Conservation (phyloP, 2,113 vertebrate genomes). For the Muscicapa adusta region DNA sequence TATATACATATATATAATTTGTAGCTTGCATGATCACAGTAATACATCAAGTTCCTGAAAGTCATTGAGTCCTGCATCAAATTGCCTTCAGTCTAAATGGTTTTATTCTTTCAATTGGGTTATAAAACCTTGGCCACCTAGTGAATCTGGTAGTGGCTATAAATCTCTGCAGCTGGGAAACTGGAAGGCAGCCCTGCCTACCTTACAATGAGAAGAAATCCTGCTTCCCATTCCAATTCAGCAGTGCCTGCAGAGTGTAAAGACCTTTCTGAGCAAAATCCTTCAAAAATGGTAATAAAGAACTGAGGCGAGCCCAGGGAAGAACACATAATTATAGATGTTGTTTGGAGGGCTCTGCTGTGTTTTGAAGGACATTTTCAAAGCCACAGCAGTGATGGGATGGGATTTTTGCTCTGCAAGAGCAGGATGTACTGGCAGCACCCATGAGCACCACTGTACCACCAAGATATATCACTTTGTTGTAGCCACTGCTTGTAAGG, state of each 20-base stretch:
- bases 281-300: conserved; percentile 50
- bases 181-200: conserved; percentile 59
- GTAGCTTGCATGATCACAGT: not conserved
- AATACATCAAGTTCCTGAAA: conserved; percentile 35
- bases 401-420: not conserved
- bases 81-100: conserved; percentile 39
- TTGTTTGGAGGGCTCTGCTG: not conserved
- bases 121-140: conserved; percentile 61
- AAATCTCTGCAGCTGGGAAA: conserved; percentile 66
- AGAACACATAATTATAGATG: not conserved
- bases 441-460: not conserved
- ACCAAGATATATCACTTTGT: not conserved
- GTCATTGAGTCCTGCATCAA: conserved; percentile 17
- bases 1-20: not conserved
- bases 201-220: conserved; percentile 59
- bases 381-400: not conserved
- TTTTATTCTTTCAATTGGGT: conserved; percentile 54
- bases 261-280: conserved; percentile 49
- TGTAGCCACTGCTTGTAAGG: not conserved
- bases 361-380: not conserved
- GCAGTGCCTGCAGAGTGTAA: conserved; percentile 27
- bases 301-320: not conserved
- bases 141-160: conserved; percentile 52
- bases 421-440: not conserved
- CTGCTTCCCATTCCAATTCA: conserved; percentile 52